These are phyloP conservation scores for Jacana jacana DNA, from an alignment of 2,113 vertebrate genomes.

Conservation along the genomic window DNA sequence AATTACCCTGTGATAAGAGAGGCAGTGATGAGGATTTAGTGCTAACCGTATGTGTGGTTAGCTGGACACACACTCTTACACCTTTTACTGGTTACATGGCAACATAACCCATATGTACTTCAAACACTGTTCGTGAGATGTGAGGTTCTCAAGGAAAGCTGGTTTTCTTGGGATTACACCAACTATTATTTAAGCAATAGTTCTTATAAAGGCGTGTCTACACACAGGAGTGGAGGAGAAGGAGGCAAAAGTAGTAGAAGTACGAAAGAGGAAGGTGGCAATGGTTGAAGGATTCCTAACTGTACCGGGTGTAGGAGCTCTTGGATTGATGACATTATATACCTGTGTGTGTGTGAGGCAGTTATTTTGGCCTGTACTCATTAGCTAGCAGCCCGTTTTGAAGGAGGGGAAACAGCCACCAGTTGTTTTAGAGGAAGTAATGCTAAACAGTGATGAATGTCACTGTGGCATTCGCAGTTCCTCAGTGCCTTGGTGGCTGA, in stretches of 20 bases:
- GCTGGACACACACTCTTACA: neutral
- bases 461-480: neutral
- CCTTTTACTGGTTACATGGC: slow-evolving; percentile 16
- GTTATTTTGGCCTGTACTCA: neutral
- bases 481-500: neutral
- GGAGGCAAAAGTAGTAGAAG: neutral
- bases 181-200: slow-evolving; percentile 53
- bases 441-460: neutral
- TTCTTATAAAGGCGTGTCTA: neutral
- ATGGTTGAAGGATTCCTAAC: neutral
- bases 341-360: neutral
- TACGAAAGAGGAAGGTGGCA: neutral
- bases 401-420: neutral
- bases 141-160: neutral
- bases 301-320: neutral
- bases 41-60: neutral
- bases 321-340: neutral
- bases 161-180: slow-evolving; percentile 19
- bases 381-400: neutral
- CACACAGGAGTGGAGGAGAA: neutral
- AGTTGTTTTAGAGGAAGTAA: neutral
- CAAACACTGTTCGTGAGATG: slow-evolving; percentile 10
- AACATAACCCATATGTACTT: neutral
- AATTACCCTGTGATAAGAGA: neutral
- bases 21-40: neutral